These are phyloP conservation scores for Henricia sp. DNA, from an alignment of 53 echinoderm and acorn worm genomes.

Conservation along the genomic window DNA sequence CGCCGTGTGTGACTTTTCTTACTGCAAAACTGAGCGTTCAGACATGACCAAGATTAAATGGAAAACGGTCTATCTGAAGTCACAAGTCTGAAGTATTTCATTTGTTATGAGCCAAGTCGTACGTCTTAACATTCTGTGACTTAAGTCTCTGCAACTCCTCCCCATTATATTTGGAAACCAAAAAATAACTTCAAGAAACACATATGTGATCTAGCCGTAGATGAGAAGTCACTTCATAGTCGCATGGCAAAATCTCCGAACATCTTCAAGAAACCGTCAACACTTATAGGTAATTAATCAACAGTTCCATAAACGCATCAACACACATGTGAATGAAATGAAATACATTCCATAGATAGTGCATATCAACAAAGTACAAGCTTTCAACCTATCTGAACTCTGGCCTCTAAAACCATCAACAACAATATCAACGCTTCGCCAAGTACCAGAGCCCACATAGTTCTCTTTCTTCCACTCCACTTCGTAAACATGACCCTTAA, in stretches of 20 bases:
- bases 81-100: too few relatives aligned
- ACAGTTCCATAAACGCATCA: slow-evolving; percentile 1
- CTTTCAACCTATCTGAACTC: neutral
- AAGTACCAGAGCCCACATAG: slow-evolving; percentile 36
- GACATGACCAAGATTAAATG: too few relatives aligned
- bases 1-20: too few relatives aligned
- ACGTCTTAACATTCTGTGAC: too few relatives aligned
- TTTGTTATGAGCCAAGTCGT: too few relatives aligned
- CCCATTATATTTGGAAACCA: too few relatives aligned
- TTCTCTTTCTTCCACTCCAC: slow-evolving; percentile 51
- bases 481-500: slow-evolving; percentile 56
- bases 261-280: slow-evolving; percentile 8
- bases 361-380: slow-evolving; percentile 11
- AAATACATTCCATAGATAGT: neutral
- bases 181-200: too few relatives aligned
- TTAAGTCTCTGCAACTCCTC: too few relatives aligned
- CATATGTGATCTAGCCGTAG: neutral
- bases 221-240: neutral
- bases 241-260: neutral
- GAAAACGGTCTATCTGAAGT: too few relatives aligned
- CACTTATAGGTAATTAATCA: slow-evolving; percentile 32
- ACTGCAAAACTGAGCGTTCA: too few relatives aligned
- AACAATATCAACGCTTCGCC: slow-evolving; percentile 48
- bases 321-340: neutral
- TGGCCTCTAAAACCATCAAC: slow-evolving; percentile 29